A percentile compares a stretch with the other conserved stretches of the same genome.
Conservation (phyloP, 2,113 vertebrate genomes). For the Holacanthus passer region DNA sequence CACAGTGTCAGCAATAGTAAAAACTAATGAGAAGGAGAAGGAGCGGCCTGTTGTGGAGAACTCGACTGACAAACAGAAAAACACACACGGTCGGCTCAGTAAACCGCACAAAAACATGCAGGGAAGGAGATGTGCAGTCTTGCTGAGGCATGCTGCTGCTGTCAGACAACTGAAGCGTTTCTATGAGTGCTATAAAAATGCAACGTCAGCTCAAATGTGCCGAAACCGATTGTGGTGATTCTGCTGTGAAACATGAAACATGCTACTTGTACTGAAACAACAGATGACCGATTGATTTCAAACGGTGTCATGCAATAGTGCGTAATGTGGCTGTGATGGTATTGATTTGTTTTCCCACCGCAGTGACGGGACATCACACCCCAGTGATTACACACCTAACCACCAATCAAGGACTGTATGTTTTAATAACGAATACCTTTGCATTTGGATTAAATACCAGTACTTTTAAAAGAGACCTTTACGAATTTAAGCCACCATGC, state of each 20-base stretch:
- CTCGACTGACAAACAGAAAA: constrained; percentile 14
- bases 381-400: neutral
- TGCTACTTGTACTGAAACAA: neutral
- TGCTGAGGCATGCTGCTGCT: neutral
- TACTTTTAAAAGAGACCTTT: neutral
- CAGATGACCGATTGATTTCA: constrained; percentile 29
- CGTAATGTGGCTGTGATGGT: neutral
- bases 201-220: neutral
- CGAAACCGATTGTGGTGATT: fast-evolving
- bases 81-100: neutral
- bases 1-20: constrained; percentile 27
- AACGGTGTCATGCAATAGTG: neutral
- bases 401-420: neutral
- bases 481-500: neutral
- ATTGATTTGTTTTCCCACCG: constrained; percentile 5
- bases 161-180: neutral
- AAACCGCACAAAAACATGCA: neutral
- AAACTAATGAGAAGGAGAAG: constrained; percentile 36
- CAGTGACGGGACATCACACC: neutral
- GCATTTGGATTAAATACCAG: neutral
- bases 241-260: constrained; percentile 22
- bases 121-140: neutral
- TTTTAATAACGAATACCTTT: neutral
- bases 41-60: neutral
- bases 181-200: neutral